Percentiles rank a stretch among this genome's conserved stretches.
phyloP scores from a whole-genome alignment of 2,797 vertebrate genomes.

The Chloroceryle amazona region DNA sequence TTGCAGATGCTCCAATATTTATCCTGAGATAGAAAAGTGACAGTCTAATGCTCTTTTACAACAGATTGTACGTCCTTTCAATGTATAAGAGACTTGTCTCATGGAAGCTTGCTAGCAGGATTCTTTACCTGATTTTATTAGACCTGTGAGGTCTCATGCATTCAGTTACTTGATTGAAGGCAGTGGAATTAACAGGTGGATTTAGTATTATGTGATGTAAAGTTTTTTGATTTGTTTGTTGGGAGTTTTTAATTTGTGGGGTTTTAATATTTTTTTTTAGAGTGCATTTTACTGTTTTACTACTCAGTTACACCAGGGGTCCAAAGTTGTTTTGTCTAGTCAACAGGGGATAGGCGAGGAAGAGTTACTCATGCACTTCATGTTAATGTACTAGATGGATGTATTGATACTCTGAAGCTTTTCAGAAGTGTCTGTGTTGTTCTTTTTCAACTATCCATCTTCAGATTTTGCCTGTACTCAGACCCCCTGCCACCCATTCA shows the following conservation, averaged over 20 bases:
- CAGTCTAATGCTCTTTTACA: not conserved
- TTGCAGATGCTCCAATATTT: not conserved
- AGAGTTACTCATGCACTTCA: not conserved
- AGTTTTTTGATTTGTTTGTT: not conserved
- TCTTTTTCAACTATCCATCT: not conserved
- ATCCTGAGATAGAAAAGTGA: not conserved
- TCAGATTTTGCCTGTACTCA: not conserved
- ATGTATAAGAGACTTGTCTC: not conserved
- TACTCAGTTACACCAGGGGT: not conserved
- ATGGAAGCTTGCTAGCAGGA: not conserved
- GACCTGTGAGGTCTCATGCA: not conserved
- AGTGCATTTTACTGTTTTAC: not conserved
- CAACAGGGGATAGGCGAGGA: not conserved
- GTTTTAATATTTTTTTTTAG: not conserved
- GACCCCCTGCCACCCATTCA: not conserved
- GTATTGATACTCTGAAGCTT: not conserved
- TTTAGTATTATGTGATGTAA: not conserved
- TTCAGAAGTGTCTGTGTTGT: not conserved
- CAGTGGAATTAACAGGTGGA: not conserved
- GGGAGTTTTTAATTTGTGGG: too few species aligned
- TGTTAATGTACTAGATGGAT: not conserved
- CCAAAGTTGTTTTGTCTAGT: not conserved
- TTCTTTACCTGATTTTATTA: slow-evolving; percentile 9
- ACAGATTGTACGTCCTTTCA: not conserved
- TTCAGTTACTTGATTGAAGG: not conserved